Base-by-base conservation (phyloP, 1,140 invertebrate species). In the Lanistes nyassanus region DNA sequence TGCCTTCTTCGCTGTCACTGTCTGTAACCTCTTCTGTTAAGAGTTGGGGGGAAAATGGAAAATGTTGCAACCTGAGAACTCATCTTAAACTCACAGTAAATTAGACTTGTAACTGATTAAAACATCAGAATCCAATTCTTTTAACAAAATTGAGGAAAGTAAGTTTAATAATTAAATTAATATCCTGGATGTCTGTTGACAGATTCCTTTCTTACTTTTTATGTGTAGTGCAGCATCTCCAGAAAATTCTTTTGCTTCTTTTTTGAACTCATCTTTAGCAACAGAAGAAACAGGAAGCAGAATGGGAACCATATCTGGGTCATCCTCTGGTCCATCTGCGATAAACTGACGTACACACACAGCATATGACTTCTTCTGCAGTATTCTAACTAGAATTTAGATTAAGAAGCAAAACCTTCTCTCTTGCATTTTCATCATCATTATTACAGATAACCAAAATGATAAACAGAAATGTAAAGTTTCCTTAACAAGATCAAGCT, bases 321-420 rank as follows among this genome's bases (percentile, higher is more conserved):
- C 81, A 29, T 75, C 72, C 9, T 58, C 68, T 7, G 47, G 23
- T 6, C 37, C 71, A 55, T 55, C 72, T 72, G 80, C 82, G 34
- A 83, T 79, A 75, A 83, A 83, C 82, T 83, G 34, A 34, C 62
- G 80, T 29, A 70, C 64, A 42, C 31, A 47, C 9, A 47, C 9
- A 47, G 42, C 42, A 47, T n/a, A n/a, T n/a, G n/a, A n/a, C n/a
- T n/a, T n/a, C n/a, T n/a, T n/a, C n/a, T n/a, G n/a, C n/a, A n/a
- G n/a, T n/a, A n/a, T n/a, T n/a, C n/a, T n/a, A n/a, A n/a, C n/a
- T n/a, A n/a, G n/a, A n/a, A n/a, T n/a, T n/a, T n/a, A n/a, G n/a
- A n/a, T n/a, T n/a, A n/a, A n/a, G n/a, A n/a, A n/a, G n/a, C n/a
- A n/a, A n/a, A n/a, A n/a, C n/a, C n/a, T n/a, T n/a, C n/a, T n/a